These are phyloP conservation scores for Leptinotarsa texana DNA, from an alignment of 1,140 invertebrate species.

Conservation along the genomic window DNA sequence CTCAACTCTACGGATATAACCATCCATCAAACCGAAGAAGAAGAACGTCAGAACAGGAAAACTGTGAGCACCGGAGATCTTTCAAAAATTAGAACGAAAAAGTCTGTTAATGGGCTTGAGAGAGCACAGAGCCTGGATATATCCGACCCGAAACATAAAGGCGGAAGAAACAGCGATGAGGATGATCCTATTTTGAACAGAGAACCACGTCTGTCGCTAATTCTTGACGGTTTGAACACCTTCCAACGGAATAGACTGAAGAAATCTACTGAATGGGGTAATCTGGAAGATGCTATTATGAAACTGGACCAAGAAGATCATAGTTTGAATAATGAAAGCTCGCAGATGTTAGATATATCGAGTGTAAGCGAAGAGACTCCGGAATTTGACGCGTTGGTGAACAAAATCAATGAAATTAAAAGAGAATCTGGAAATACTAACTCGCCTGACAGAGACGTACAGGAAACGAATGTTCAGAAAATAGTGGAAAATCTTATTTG, in stretches of 20 bases:
- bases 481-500: constrained; percentile 38
- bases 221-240: constrained; percentile 67
- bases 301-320: constrained; percentile 40
- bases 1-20: constrained; percentile 74
- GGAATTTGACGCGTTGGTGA: constrained; percentile 51
- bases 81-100: constrained; percentile 69
- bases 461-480: constrained; percentile 22
- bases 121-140: constrained; percentile 82
- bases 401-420: constrained; percentile 52
- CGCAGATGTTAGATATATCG: constrained; percentile 14
- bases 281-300: constrained; percentile 73
- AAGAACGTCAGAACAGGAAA: constrained; percentile 71
- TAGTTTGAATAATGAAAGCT: constrained; percentile 21
- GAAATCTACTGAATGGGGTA: constrained; percentile 76
- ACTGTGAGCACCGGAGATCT: constrained; percentile 80
- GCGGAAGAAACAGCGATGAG: constrained; percentile 55
- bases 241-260: constrained; percentile 70
- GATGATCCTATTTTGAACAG: constrained; percentile 55
- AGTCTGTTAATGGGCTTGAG: constrained; percentile 65
- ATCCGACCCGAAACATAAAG: constrained; percentile 65
- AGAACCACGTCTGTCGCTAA: constrained; percentile 66
- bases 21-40: constrained; percentile 67
- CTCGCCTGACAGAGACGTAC: neutral
- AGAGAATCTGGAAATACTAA: constrained; percentile 39
- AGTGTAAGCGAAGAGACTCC: constrained; percentile 37